Evolutionary conservation across 2,113 vertebrate species (phyloP).

Genomic region (Antechinus flavipes): DNA sequence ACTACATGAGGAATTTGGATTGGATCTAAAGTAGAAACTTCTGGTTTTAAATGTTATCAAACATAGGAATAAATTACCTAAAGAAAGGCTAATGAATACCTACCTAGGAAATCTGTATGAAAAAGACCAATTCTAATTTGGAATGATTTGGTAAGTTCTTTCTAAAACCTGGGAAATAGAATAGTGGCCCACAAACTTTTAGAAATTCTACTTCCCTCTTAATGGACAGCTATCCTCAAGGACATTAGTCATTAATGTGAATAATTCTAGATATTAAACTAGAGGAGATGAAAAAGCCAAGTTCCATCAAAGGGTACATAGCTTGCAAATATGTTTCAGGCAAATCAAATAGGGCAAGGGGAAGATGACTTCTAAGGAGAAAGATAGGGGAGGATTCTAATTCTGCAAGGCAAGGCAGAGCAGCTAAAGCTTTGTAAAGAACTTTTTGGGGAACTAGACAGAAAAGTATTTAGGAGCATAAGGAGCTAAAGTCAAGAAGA

Average conservation of each 20-base stretch:
- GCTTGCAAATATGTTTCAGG: neutral
- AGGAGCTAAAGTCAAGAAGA: neutral
- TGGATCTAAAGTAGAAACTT: neutral
- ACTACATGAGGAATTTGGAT: neutral
- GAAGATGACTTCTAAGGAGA: neutral
- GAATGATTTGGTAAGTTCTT: conserved; percentile 17
- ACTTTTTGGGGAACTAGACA: too few relatives aligned
- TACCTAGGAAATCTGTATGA: neutral
- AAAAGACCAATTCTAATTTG: neutral
- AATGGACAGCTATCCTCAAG: neutral
- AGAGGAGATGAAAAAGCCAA: neutral
- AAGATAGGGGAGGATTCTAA: neutral
- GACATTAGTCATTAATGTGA: conserved; percentile 29
- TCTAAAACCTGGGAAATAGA: neutral
- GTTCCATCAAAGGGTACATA: neutral
- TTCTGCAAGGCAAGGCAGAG: neutral
- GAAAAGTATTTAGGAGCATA: neutral
- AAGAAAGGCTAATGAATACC: neutral
- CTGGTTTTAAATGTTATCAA: neutral
- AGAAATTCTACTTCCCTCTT: neutral
- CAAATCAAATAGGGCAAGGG: neutral
- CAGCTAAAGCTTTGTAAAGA: neutral
- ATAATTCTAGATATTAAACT: neutral
- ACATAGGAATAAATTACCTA: neutral
- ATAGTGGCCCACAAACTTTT: neutral